These are phyloP conservation scores for Hymenopus coronatus DNA, from an alignment of 2,888 invertebrate species.

Conservation along the genomic window DNA sequence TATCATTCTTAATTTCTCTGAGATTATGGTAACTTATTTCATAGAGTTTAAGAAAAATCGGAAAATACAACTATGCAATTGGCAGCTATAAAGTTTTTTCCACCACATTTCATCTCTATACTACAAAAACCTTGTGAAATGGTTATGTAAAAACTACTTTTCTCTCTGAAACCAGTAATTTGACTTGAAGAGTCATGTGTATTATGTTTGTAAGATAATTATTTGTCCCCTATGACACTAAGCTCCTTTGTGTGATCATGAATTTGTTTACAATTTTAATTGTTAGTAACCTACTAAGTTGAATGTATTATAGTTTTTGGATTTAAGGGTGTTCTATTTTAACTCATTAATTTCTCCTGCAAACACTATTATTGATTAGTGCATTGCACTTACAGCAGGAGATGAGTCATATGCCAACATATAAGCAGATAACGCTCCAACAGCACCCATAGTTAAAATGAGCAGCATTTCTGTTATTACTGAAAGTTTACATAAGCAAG, in stretches of 20 bases:
- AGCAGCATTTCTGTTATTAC: background rate
- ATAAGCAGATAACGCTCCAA: background rate
- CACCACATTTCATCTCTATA: background rate
- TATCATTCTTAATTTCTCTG: background rate
- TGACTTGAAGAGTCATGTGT: background rate
- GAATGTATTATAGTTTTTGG: background rate
- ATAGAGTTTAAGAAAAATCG: background rate
- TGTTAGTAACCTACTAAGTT: background rate
- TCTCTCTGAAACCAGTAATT: background rate
- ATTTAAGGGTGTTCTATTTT: background rate
- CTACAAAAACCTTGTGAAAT: conserved; percentile 10
- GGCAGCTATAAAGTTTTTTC: background rate
- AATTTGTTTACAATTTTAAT: background rate
- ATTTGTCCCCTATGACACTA: background rate
- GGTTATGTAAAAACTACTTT: background rate
- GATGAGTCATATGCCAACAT: background rate
- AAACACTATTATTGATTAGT: background rate
- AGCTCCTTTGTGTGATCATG: background rate
- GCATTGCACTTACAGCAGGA: background rate
- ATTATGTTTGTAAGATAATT: background rate
- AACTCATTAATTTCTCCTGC: background rate
- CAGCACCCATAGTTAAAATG: background rate
- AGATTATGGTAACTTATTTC: background rate
- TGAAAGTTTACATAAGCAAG: background rate
- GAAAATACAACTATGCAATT: conserved; percentile 11